A percentile compares a stretch with the other conserved stretches of the same genome.
Evolutionary conservation across 2,113 vertebrate genomes (phyloP).

Genomic region (Eurystomus gularis): DNA sequence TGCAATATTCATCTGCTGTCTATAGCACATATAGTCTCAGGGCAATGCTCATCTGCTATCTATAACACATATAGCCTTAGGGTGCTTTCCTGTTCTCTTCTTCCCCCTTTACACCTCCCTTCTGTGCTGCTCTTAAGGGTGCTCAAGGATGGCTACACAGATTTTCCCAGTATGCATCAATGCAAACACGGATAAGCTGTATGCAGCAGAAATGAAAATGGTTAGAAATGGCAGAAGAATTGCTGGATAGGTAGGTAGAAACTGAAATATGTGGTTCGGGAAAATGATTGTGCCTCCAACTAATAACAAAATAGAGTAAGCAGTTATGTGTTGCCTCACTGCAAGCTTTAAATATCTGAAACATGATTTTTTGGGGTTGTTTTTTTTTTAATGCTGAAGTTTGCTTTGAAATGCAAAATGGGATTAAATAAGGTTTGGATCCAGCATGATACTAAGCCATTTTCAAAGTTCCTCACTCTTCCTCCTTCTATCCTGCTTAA

Average conservation of each 20-base stretch:
- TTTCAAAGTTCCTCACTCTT: background rate
- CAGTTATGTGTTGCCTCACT: background rate
- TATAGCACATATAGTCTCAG: background rate
- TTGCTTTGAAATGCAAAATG: background rate
- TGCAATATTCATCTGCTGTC: background rate
- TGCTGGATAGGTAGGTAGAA: background rate
- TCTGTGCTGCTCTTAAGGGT: background rate
- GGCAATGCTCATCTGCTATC: background rate
- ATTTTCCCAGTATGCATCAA: background rate
- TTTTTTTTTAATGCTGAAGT: background rate
- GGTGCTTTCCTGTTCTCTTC: background rate
- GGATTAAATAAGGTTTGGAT: background rate
- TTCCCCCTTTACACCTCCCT: background rate
- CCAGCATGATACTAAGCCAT: background rate
- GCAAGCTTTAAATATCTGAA: background rate
- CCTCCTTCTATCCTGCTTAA: background rate
- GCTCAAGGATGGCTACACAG: background rate
- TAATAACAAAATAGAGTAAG: conserved; percentile 3
- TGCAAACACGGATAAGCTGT: background rate
- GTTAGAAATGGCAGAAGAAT: background rate
- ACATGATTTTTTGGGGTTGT: no score
- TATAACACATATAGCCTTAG: background rate
- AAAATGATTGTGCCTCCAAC: background rate
- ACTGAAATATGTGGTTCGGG: background rate
- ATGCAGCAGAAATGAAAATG: background rate